These are phyloP conservation scores for Cheilinus undulatus DNA, from an alignment of 2,113 vertebrate species.

Conservation along the genomic window DNA sequence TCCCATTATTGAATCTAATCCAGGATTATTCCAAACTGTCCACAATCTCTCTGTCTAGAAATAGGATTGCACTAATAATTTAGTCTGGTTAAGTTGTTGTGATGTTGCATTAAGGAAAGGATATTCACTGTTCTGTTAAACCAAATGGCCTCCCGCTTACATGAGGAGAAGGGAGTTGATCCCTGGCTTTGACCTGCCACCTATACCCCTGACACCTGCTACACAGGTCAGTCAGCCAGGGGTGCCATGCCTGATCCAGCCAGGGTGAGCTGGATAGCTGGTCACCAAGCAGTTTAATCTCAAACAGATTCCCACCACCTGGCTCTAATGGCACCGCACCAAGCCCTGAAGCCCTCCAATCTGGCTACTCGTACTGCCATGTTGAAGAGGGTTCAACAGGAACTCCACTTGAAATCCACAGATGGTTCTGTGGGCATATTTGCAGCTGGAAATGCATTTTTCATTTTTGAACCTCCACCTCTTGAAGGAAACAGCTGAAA, in stretches of 20 bases:
- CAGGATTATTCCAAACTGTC: constrained; percentile 1
- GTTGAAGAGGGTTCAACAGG: constrained; percentile 32
- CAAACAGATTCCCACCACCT: constrained; percentile 77
- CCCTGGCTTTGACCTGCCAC: constrained; percentile 49
- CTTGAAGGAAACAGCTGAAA: constrained; percentile 21
- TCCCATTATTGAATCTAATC: constrained; percentile 6
- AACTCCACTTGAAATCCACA: constrained; percentile 3
- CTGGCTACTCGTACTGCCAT: constrained; percentile 62
- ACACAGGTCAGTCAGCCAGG: constrained; percentile 58
- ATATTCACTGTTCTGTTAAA: background rate
- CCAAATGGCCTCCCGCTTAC: constrained; percentile 6
- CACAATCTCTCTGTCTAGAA: background rate
- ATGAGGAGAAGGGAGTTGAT: constrained; percentile 31
- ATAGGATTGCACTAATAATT: background rate
- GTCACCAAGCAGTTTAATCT: constrained; percentile 78
- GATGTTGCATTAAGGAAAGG: background rate
- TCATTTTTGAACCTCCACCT: constrained; percentile 30
- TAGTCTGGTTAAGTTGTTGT: background rate
- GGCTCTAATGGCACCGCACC: constrained; percentile 71
- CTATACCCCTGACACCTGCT: constrained; percentile 48
- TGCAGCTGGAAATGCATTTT: background rate
- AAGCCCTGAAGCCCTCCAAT: constrained; percentile 56
- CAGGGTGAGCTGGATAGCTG: constrained; percentile 59
- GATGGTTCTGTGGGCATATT: constrained; percentile 11
- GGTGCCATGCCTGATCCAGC: constrained; percentile 61